Base-by-base conservation (phyloP, 2,888 invertebrate species). In the Antheraea yamamai region DNA sequence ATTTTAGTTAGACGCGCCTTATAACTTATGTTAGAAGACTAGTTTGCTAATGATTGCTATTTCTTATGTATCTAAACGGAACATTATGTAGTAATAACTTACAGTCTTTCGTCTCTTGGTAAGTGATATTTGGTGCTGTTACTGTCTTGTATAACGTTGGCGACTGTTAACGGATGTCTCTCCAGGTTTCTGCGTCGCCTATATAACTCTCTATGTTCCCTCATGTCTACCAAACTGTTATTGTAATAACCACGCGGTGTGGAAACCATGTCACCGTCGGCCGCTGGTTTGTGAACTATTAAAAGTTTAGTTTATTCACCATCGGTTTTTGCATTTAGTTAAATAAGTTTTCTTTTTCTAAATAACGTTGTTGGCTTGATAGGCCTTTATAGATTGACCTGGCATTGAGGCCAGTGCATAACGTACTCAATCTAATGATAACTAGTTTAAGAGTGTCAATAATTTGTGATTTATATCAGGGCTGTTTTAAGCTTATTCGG, bases 141-240 rank as follows among this genome's bases (percentile, higher is more conserved):
- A 75, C 87, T 91, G 51, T 92, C 91, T 75, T 90, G 89, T 35
- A 92, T 88, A 4, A 89, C 86, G n/a, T 89, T 89, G 4, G 89
- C 84, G 88, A 92, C 90, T 4, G 85, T 85, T 20, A 92, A 77
- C 0, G 87, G 77, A 51, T 90, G 87, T 0, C 89, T 86, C 87
- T 86, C 87, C 26, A 91, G 77, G 74, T 92, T 81, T 3, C 81
- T 80, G 7, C 92, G 81, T 71, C 92, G 81, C 16, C 85, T 79
- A 75, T 84, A 92, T 75, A 91, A 74, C 77, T 87, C 87, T 12
- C 85, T 83, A 30, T 84, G 76, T 0, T 81, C 79, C 23, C 92
- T 85, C 6, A 82, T 75, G 74, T 92, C 92, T 0, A 81, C 74
- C 6, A 88, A 73, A 16, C 78, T 83, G 0, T 84, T 86, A 51